Evolutionary conservation across 1,140 invertebrate species (phyloP).

Genomic region (Saccostrea cuccullata): DNA sequence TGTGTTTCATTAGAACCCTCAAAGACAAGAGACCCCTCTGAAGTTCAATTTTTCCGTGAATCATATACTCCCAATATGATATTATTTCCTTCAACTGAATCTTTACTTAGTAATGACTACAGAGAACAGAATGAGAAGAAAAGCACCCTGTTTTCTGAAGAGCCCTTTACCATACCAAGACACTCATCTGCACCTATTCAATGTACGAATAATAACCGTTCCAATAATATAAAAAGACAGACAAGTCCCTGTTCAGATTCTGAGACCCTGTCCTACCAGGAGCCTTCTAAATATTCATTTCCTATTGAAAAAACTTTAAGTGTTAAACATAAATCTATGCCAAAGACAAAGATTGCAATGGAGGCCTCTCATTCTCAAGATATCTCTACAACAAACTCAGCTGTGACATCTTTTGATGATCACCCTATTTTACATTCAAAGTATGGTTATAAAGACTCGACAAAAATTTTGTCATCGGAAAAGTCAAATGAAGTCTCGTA

Average conservation of each 20-base stretch:
- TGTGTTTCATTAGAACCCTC: background rate
- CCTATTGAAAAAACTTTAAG: too few relatives aligned
- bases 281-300: background rate
- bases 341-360: too few relatives aligned
- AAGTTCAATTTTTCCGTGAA: background rate
- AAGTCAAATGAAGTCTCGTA: too few relatives aligned
- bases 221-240: background rate
- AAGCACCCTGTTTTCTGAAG: background rate
- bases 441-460: too few relatives aligned
- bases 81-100: background rate
- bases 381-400: too few relatives aligned
- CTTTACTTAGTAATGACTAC: background rate
- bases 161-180: background rate
- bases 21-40: background rate
- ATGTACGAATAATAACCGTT: too few relatives aligned
- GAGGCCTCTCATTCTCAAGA: too few relatives aligned
- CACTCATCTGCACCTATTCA: background rate
- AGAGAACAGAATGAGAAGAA: background rate
- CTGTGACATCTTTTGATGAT: too few relatives aligned
- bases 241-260: background rate
- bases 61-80: too few relatives aligned
- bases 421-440: too few relatives aligned
- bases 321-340: too few relatives aligned
- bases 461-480: too few relatives aligned
- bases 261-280: background rate